Conservation (phyloP, 2,797 vertebrate species). For the Orientallactaga sibirica region DNA sequence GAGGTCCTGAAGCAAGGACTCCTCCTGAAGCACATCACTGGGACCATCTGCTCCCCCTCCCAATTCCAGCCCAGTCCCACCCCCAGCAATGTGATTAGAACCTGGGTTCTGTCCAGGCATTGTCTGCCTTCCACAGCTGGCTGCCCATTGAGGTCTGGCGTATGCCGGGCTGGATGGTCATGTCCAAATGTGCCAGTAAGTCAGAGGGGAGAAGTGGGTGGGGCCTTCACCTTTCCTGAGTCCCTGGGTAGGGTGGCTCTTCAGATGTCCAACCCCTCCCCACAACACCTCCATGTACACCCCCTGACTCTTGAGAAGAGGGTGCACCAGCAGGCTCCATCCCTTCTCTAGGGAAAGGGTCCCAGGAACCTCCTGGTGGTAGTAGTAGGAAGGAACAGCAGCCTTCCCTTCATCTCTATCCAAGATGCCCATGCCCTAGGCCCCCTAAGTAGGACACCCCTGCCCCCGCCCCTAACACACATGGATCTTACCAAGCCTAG, state of each 20-base stretch:
- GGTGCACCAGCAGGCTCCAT: not conserved
- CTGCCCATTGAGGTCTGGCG: constrained; percentile 75
- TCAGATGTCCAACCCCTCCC: not conserved
- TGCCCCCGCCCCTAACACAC: not conserved
- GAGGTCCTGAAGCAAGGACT: not conserved
- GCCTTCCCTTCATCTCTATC: not conserved
- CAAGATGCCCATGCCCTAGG: not conserved
- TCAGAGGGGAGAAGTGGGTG: not conserved
- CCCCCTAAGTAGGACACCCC: not conserved
- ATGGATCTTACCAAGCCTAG: not conserved
- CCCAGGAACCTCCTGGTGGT: not conserved
- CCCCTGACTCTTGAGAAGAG: not conserved
- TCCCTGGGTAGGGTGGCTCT: not conserved
- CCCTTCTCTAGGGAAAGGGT: not conserved
- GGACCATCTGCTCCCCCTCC: constrained; percentile 11
- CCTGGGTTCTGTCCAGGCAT: constrained; percentile 74
- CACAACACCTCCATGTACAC: not conserved
- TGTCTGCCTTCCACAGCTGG: constrained; percentile 68
- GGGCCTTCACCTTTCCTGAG: not conserved
- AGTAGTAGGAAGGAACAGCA: not conserved
- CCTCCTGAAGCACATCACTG: not conserved
- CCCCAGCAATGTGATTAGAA: constrained; percentile 64
- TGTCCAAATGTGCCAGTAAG: not conserved
- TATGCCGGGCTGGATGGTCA: constrained; percentile 28
- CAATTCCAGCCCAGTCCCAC: not conserved